Evolutionary conservation across 2,797 vertebrate species (phyloP), one percentile per base, ranked within the genome.

Genomic region (Hypotaenidia okinawae): DNA sequence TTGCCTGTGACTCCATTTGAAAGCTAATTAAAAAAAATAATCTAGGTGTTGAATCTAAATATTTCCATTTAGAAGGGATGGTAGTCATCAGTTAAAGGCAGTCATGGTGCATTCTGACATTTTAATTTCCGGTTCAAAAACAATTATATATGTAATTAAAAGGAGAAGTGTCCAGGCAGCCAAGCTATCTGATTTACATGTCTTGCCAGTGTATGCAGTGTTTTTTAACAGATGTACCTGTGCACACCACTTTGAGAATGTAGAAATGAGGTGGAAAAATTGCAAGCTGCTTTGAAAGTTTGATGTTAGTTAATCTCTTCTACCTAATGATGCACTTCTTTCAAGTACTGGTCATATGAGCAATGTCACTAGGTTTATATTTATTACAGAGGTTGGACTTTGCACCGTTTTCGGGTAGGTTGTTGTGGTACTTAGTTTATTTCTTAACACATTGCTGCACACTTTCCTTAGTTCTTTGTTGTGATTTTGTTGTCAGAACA

Each of bases 21-120:
- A 93, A 96, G 91, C 79, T 87, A 94, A 96, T 94, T 95, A 89
- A 92, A 92, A 94, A 73, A 85, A 64, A 47, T 58, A 47, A 78
- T 75, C 89, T 93, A 54, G 72, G 63, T 79, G 61, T 84, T 94
- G 86, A 87, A 93, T 95, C 86, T 82, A 84, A 96, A 64, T 93
- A 89, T 93, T 95, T 96, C 59, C 69, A 69, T 95, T 95, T 94
- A 58, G 84, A 92, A 91, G 79, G 82, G 64, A 54, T 92, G 54
- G 58, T 81, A 75, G 87, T 75, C 64, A 90, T 94, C 79, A 81
- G 75, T 81, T 94, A 72, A 93, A 95, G 76, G 82, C 73, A 93
- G 73, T 90, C 73, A 55, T 69, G 62, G 73, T 78, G 41, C 72
- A 39, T 95, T 91, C 79, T 25, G 45, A 69, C 89, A 74, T 78